These are phyloP conservation scores for Cebus imitator DNA, from an alignment of 2,113 vertebrate genomes.

Conservation along the genomic window DNA sequence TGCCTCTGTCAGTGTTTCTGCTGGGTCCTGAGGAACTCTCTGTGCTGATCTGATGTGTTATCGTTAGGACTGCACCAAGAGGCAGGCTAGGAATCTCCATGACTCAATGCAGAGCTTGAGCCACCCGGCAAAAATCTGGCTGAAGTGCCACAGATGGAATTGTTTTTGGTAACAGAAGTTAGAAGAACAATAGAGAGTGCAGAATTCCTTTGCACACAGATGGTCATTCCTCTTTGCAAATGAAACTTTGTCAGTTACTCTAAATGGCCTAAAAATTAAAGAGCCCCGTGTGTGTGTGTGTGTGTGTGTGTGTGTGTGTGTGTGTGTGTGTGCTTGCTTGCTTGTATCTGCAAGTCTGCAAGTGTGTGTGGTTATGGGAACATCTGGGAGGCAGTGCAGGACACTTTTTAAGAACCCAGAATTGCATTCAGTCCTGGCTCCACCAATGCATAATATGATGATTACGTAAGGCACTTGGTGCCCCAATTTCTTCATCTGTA, in stretches of 20 bases:
- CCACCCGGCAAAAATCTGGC: not conserved
- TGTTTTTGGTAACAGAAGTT: not conserved
- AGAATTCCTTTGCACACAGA: not conserved
- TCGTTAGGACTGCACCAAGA: not conserved
- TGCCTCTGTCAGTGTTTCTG: not conserved
- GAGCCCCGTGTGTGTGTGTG: not conserved
- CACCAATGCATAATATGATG: not conserved
- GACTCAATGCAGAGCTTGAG: not conserved
- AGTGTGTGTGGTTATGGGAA: not conserved
- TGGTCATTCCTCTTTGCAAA: not conserved
- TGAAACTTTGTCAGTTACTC: not conserved
- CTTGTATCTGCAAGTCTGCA: not conserved
- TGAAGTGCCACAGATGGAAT: not conserved
- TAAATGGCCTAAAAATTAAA: not conserved
- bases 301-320: not conserved
- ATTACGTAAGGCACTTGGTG: not conserved
- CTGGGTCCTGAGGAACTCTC: not conserved
- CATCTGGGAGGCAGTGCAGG: not conserved
- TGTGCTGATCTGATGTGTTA: not conserved
- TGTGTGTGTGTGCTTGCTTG: not conserved
- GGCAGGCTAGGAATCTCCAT: not conserved
- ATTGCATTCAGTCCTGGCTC: not conserved
- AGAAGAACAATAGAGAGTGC: not conserved
- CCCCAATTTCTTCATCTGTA: not conserved
- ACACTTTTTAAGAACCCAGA: not conserved